These are phyloP conservation scores for Coreoperca whiteheadi DNA, from an alignment of 2,113 vertebrate genomes.

Conservation along the genomic window DNA sequence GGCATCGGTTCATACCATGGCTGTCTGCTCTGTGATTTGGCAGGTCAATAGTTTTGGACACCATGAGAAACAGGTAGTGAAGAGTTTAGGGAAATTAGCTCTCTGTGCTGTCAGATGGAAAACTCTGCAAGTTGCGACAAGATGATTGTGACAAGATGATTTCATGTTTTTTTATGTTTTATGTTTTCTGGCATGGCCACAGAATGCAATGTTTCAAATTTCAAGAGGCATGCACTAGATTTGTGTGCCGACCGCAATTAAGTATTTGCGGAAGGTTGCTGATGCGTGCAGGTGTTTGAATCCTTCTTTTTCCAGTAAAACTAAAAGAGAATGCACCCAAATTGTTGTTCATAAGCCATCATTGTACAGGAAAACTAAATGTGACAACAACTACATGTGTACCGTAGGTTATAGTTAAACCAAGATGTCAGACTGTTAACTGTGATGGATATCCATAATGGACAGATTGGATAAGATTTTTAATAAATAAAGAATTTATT, in stretches of 20 bases:
- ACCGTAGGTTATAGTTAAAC: not conserved
- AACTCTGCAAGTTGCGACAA: slow-evolving; percentile 17
- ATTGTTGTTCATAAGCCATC: not conserved
- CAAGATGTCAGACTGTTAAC: not conserved
- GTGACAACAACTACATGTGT: not conserved
- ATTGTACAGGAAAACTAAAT: not conserved
- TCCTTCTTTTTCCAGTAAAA: no score
- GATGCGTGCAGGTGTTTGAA: not conserved
- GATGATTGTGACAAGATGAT: slow-evolving; percentile 11
- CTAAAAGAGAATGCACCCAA: not conserved
- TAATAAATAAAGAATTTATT: not conserved
- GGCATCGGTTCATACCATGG: slow-evolving; percentile 37
- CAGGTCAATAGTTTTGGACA: slow-evolving; percentile 53
- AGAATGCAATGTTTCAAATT: no score
- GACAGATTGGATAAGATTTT: not conserved
- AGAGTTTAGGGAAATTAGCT: slow-evolving; percentile 30
- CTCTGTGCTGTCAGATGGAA: slow-evolving; percentile 40
- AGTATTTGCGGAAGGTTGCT: no score
- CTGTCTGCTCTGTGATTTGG: slow-evolving; percentile 61
- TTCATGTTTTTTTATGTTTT: slow-evolving; percentile 25
- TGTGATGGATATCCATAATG: not conserved
- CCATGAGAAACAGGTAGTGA: slow-evolving; percentile 3
- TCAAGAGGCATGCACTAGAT: no score
- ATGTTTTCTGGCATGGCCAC: slow-evolving; percentile 21
- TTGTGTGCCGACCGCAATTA: not conserved